Conservation (phyloP, 1,140 invertebrate genomes). For the Trigoniulus corallinus region DNA sequence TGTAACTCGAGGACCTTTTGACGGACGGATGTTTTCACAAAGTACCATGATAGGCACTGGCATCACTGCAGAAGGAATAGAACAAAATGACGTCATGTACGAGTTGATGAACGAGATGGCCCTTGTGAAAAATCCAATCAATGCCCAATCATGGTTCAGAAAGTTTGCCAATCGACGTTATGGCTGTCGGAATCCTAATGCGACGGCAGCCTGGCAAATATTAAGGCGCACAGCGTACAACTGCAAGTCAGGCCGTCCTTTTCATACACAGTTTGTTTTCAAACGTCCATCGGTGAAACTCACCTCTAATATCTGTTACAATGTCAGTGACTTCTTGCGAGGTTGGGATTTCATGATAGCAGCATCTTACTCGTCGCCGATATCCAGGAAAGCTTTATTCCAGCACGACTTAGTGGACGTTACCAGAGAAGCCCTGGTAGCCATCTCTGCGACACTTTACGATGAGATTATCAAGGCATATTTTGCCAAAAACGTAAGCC, state of each 20-base stretch:
- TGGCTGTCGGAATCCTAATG: constrained; percentile 36
- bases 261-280: constrained; percentile 58
- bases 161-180: constrained; percentile 34
- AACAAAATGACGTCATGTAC: constrained; percentile 84
- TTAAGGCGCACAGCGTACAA: constrained; percentile 45
- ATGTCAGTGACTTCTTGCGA: constrained; percentile 14
- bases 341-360: neutral
- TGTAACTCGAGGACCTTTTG: constrained; percentile 53
- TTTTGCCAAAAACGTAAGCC: constrained; percentile 4
- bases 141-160: constrained; percentile 47
- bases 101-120: constrained; percentile 71
- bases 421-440: constrained; percentile 61
- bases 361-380: neutral
- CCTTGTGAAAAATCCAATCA: constrained; percentile 32
- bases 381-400: neutral
- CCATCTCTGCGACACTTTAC: constrained; percentile 49
- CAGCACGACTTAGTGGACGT: constrained; percentile 65
- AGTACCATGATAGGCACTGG: constrained; percentile 76
- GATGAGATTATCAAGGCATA: constrained; percentile 28
- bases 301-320: constrained; percentile 9
- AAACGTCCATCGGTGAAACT: constrained; percentile 31
- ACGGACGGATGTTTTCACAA: constrained; percentile 39
- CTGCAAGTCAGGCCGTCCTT: constrained; percentile 35
- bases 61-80: constrained; percentile 71
- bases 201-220: constrained; percentile 41